Evolutionary conservation across 2,113 vertebrate species (phyloP).

Genomic region (Phainopepla nitens): DNA sequence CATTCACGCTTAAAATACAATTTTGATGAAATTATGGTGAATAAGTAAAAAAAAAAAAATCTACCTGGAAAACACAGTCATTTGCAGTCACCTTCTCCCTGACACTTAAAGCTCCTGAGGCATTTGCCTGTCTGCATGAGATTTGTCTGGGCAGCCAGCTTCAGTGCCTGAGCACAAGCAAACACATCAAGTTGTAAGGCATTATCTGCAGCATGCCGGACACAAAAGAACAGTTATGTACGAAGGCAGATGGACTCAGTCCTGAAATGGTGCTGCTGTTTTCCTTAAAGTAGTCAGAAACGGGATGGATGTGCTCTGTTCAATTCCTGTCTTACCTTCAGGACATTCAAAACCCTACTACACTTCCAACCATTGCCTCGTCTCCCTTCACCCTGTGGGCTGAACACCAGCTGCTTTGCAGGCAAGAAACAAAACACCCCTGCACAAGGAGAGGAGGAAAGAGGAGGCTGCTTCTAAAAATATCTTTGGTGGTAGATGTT

Average conservation of each 20-base stretch:
- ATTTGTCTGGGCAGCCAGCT: background rate
- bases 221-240: background rate
- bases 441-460: background rate
- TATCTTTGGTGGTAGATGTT: background rate
- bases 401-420: background rate
- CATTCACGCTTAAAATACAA: constrained; percentile 10
- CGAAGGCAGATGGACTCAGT: background rate
- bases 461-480: background rate
- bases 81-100: background rate
- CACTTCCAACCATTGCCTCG: fast-evolving
- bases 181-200: background rate
- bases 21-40: background rate
- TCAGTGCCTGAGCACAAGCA: background rate
- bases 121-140: background rate
- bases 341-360: background rate
- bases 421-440: background rate
- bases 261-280: background rate
- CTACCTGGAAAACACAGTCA: background rate
- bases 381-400: background rate
- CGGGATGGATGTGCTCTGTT: background rate
- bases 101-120: background rate
- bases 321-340: background rate
- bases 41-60: background rate
- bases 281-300: background rate
- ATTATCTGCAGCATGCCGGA: background rate